Evolutionary conservation across 2,113 vertebrate genomes (phyloP).

Genomic region (Coptodon bakossiorum): DNA sequence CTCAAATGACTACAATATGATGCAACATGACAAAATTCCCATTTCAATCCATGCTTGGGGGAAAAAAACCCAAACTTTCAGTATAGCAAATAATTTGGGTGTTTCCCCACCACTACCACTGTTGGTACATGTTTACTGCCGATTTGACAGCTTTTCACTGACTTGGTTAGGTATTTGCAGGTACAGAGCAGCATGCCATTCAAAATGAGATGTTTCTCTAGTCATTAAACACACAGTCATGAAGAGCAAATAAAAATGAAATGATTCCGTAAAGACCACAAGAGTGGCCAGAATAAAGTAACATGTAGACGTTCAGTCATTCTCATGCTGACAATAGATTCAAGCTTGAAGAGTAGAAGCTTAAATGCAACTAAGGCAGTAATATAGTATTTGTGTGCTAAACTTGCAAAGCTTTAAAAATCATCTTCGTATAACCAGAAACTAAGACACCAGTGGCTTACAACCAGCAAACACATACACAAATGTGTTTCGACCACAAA

Average conservation of each 20-base stretch:
- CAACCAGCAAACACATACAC: neutral
- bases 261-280: neutral
- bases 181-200: neutral
- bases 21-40: neutral
- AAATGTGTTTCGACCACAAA: neutral
- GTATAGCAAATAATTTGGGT: neutral
- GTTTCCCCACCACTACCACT: neutral
- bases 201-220: neutral
- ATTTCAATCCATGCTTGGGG: neutral
- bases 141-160: neutral
- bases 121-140: neutral
- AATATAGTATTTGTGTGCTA: neutral
- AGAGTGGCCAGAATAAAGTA: neutral
- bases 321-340: neutral
- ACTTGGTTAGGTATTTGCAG: neutral
- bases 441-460: neutral
- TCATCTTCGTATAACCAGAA: neutral
- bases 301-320: neutral
- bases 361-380: neutral
- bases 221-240: neutral
- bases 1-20: neutral
- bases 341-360: neutral
- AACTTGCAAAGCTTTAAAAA: neutral
- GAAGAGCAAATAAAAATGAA: neutral
- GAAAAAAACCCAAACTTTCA: accelerated